Conservation (phyloP, 2,888 invertebrate species). For the Parnassius orleans region DNA sequence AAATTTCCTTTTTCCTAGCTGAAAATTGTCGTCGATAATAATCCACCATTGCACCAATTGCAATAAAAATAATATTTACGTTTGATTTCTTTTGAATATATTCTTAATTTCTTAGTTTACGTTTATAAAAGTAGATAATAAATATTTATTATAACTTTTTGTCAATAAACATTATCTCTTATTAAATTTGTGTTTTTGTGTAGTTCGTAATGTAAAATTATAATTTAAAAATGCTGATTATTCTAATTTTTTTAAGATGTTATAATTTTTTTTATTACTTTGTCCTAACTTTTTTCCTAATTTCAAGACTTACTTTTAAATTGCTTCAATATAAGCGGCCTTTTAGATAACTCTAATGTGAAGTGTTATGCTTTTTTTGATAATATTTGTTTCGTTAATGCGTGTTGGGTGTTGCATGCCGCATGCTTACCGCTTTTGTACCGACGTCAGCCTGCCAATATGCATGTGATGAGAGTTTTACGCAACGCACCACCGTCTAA, state of each 20-base stretch:
- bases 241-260: too few species aligned
- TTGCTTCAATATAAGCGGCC: too few species aligned
- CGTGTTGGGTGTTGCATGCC: conserved; percentile 70
- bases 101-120: not conserved
- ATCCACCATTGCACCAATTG: too few species aligned
- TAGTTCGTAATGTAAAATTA: not conserved
- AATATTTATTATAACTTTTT: not conserved
- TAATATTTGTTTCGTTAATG: conserved; percentile 31
- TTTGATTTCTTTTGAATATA: not conserved
- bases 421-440: conserved; percentile 45
- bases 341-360: not conserved
- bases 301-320: too few species aligned
- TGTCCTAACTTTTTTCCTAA: too few species aligned
- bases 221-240: not conserved
- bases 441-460: conserved; percentile 85
- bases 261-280: too few species aligned
- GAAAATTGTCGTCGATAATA: too few species aligned
- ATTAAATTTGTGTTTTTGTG: conserved; percentile 10
- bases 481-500: conserved; percentile 93
- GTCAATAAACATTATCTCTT: conserved; percentile 22
- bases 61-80: too few species aligned
- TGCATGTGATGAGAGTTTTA: conserved; percentile 89
- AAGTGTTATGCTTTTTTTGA: not conserved
- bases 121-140: conserved; percentile 8
- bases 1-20: too few species aligned